Base-by-base conservation (phyloP, 2,113 vertebrate species). In the Varanus salvator region DNA sequence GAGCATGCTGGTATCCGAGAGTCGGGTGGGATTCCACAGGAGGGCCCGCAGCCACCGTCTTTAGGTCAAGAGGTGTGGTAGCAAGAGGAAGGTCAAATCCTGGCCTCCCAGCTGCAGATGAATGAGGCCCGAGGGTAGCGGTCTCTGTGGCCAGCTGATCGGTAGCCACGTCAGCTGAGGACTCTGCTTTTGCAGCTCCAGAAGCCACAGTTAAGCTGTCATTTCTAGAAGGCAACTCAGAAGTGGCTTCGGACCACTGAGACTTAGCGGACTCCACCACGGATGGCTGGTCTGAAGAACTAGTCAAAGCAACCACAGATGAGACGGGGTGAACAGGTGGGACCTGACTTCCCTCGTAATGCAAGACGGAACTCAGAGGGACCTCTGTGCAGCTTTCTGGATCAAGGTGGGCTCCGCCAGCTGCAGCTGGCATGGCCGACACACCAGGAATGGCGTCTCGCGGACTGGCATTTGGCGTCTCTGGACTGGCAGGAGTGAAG, bases 1-100 rank as follows among this genome's bases (percentile, higher is more conserved):
- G 5, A 9, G 0, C 0, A 8, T 50, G 85, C 14, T 27, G 27
- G 31, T 12, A 8, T 2, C 21, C 21, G 3, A 78, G 9, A 27
- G 14, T 4, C 44, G 44, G 44, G 19, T 8, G 64, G 11, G 48
- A 54, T 0, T 0, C 15, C 11, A 57, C 17, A 17, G 29, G 38
- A 31, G n/a, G 27, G 34, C 29, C 23, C 6, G 66, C 15, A 48
- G 50, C 34, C 31, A 4, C 66, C 6, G 3, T 57, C 29, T 23
- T 17, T 29, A 52, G 57, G 29, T 50, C 44, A 50, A 29, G 21
- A 17, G 54, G 54, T 27, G 6, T 4, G 17, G 31, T 23, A 23
- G 14, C 57, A 66, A 29, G 23, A 23, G 69, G 54, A 54, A 29
- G 29, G 14, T 17, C 2, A 21, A 31, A 50, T 1, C 12, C 29